A percentile compares a stretch with the other conserved stretches of the same genome.
These are phyloP conservation scores for Cecropterus lyciades DNA, from an alignment of 1,140 invertebrate species.

Conservation along the genomic window DNA sequence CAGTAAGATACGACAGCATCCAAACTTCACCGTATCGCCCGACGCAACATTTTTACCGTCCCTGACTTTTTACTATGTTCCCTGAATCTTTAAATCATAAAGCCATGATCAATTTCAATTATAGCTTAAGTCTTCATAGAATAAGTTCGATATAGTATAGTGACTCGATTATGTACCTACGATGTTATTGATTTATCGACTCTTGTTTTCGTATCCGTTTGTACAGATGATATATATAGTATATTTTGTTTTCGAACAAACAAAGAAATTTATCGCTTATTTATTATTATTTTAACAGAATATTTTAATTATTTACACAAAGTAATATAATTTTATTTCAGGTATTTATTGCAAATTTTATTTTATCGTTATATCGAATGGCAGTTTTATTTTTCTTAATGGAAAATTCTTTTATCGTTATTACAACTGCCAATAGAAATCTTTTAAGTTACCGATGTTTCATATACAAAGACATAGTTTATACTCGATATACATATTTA, in stretches of 20 bases:
- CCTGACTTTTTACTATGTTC: slow-evolving; percentile 54
- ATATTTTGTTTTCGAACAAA: slow-evolving; percentile 76
- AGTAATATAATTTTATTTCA: slow-evolving; percentile 54
- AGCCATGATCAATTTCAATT: slow-evolving; percentile 71
- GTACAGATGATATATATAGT: slow-evolving; percentile 70
- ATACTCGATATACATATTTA: slow-evolving; percentile 51
- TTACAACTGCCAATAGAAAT: slow-evolving; percentile 66
- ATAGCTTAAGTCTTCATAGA: slow-evolving; percentile 66
- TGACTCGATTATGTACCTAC: slow-evolving; percentile 73
- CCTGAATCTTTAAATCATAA: slow-evolving; percentile 71
- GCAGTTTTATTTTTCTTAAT: slow-evolving; percentile 55
- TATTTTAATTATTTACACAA: slow-evolving; percentile 72
- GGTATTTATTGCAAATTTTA: slow-evolving; percentile 68
- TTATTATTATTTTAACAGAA: slow-evolving; percentile 52
- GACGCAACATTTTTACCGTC: slow-evolving; percentile 75
- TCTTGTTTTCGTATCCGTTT: slow-evolving; percentile 67
- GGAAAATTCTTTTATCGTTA: slow-evolving; percentile 59
- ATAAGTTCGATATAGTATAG: slow-evolving; percentile 71
- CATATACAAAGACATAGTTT: slow-evolving; percentile 71
- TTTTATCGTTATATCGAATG: slow-evolving; percentile 60
- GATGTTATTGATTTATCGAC: slow-evolving; percentile 67
- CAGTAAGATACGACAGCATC: slow-evolving; percentile 79
- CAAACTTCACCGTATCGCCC: slow-evolving; percentile 69
- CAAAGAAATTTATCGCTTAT: slow-evolving; percentile 76
- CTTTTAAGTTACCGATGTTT: slow-evolving; percentile 74